Evolutionary conservation across 2,113 vertebrate genomes (phyloP), one percentile per base, ranked within the genome.

Genomic region (Phyllopteryx taeniolatus): DNA sequence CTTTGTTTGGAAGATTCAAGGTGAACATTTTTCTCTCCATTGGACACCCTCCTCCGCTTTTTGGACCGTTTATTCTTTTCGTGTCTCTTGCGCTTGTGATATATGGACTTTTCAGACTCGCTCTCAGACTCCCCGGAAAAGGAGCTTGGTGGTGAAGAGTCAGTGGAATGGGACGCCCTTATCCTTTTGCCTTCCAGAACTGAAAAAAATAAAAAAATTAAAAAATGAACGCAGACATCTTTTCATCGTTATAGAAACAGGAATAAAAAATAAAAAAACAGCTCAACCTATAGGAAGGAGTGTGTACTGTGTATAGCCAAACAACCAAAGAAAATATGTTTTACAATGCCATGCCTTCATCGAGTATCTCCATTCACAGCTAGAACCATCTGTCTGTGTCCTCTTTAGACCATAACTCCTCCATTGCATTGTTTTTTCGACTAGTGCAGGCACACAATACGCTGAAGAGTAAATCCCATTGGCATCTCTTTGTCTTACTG

Each of bases 111-210:
- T 75, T 89, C 80, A 10, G 88, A 89, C 74, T 97, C 95, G 44
- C 77, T 88, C 75, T 94, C 94, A 12, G 93, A 95, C 60, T 95
- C 95, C 9, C 85, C 90, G 0, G 94, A 94, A 1, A 92, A 93
- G 42, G 93, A 92, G 67, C 86, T 92, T 39, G 90, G 92, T 51
- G 94, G 93, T 10, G 92, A 95, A 27, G 93, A 94, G 60, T 94
- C 93, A 0, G 93, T 94, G 63, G 90, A 94, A 86, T 92, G 87
- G 1, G 95, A 92, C 2, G 85, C 79, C 19, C 94, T 91, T 79
- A 93, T 96, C 84, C 90, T 94, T 85, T 94, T 95, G 81, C 94
- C 94, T 87, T 95, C 93, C 75, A 96, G 88, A 66, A 94, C 96
- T 98, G 85, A 64, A 74, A 64, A 63, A 66, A 27, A 27, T 27